A percentile compares a stretch with the other conserved stretches of the same genome.
phyloP scores from a whole-genome alignment of 2,888 invertebrate species.

The Leptinotarsa haldemani region DNA sequence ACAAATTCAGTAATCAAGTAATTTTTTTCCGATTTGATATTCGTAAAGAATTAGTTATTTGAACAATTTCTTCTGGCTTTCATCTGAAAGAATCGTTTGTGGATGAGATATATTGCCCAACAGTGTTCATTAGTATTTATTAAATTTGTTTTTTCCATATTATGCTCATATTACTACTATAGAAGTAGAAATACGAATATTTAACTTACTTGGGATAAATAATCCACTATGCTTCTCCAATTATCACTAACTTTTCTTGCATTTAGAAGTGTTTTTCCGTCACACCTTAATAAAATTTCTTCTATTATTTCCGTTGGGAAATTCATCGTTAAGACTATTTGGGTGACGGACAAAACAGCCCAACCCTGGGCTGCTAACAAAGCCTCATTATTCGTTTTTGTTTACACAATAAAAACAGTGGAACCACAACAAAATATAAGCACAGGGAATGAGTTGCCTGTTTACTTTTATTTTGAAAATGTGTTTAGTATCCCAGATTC shows the following conservation, averaged over 20 bases:
- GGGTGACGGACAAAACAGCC: neutral
- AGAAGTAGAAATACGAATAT: neutral
- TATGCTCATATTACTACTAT: no score
- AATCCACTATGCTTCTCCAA: slow-evolving; percentile 58
- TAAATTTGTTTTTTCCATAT: no score
- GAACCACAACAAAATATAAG: neutral
- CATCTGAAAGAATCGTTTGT: no score
- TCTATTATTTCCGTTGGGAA: slow-evolving; percentile 63
- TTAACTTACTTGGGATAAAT: slow-evolving; percentile 58
- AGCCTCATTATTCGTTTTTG: slow-evolving; percentile 19
- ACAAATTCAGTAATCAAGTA: no score
- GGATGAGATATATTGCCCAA: no score
- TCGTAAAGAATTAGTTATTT: no score
- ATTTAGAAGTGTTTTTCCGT: slow-evolving; percentile 60
- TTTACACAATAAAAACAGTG: neutral
- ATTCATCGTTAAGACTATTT: slow-evolving; percentile 48
- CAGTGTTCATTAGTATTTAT: no score
- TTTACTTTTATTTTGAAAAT: neutral
- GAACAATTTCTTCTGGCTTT: no score
- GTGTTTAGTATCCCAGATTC: no score
- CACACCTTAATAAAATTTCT: slow-evolving; percentile 60
- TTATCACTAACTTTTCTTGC: slow-evolving; percentile 56
- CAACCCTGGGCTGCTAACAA: slow-evolving; percentile 12
- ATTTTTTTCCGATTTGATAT: no score
- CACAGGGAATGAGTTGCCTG: neutral